phyloP scores from a whole-genome alignment of 2,888 invertebrate genomes.

The Synergus umbraculus region DNA sequence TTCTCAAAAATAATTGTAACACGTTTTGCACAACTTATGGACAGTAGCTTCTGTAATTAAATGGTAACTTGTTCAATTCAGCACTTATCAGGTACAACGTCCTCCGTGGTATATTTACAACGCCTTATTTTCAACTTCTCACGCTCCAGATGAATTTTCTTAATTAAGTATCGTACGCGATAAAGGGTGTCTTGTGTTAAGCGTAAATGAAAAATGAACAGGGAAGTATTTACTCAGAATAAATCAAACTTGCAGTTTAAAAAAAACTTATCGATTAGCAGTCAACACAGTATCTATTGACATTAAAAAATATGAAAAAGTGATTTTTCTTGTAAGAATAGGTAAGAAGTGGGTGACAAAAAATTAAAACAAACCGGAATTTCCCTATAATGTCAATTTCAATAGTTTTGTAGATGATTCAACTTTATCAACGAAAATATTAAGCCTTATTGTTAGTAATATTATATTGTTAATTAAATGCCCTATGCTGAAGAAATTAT shows the following conservation, averaged over 20 bases:
- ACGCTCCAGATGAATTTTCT: conserved; percentile 25
- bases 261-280: no score
- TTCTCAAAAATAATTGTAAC: conserved; percentile 18
- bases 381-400: no score
- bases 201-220: conserved; percentile 1
- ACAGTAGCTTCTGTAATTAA: conserved; percentile 34
- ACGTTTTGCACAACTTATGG: conserved; percentile 24
- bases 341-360: no score
- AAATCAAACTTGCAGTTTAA: no score
- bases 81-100: conserved; percentile 26
- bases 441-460: neutral
- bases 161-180: conserved; percentile 17
- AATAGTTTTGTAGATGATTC: no score
- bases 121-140: conserved; percentile 5
- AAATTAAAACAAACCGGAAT: no score
- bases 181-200: conserved; percentile 12
- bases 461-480: neutral
- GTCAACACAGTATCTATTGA: no score
- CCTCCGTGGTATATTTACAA: conserved; percentile 24
- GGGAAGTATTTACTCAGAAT: neutral
- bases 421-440: no score
- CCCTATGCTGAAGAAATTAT: neutral
- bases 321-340: no score
- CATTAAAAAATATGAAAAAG: no score
- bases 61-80: conserved; percentile 31